Evolutionary conservation across 2,888 invertebrate genomes (phyloP).

Genomic region (Anaspis maculata): DNA sequence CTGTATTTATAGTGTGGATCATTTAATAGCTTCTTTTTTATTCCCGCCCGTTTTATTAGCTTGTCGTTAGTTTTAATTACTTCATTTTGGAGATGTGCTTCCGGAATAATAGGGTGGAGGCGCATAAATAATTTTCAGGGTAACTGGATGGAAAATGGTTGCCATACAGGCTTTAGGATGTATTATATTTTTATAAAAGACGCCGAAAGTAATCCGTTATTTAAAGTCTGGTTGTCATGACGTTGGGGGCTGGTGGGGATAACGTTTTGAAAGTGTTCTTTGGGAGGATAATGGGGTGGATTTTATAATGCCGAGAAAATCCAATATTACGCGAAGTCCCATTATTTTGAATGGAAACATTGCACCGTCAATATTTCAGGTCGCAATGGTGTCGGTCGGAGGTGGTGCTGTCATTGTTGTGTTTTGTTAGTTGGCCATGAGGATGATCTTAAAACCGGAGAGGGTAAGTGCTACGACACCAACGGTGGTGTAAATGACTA

Average conservation of each 20-base stretch:
- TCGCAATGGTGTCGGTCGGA: neutral
- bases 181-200: slow-evolving; percentile 13
- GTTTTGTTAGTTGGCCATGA: neutral
- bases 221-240: slow-evolving; percentile 12
- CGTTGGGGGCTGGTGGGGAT: slow-evolving; percentile 9
- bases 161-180: slow-evolving; percentile 6
- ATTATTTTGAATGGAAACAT: slow-evolving; percentile 9
- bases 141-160: too few species aligned
- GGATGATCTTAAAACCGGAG: neutral
- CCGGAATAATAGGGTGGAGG: too few species aligned
- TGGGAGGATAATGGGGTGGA: slow-evolving; percentile 9
- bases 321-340: slow-evolving; percentile 7
- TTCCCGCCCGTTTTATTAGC: too few species aligned
- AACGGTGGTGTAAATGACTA: slow-evolving; percentile 8
- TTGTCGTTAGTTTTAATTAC: too few species aligned
- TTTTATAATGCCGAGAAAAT: slow-evolving; percentile 11
- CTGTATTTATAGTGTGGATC: too few species aligned
- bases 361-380: slow-evolving; percentile 4
- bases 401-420: neutral
- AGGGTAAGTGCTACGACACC: too few species aligned
- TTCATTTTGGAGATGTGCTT: too few species aligned
- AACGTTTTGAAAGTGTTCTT: slow-evolving; percentile 12
- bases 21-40: too few species aligned
- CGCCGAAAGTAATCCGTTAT: slow-evolving; percentile 12
- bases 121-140: too few species aligned